phyloP scores from a whole-genome alignment of 92 coral and sea anemone genomes.

The Zoanthus sociatus region DNA sequence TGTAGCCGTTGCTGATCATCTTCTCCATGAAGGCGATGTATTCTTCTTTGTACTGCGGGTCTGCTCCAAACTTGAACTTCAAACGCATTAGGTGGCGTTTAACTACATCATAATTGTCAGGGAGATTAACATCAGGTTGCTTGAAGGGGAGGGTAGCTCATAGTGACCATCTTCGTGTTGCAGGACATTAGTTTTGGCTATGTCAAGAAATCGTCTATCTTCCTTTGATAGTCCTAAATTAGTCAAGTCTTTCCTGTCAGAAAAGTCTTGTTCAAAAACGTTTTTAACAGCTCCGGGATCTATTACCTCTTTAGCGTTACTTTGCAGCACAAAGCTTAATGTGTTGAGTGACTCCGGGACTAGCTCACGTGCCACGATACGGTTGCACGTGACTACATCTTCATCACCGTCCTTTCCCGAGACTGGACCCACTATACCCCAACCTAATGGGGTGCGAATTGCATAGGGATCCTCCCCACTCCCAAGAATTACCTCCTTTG shows the following conservation, averaged over 20 bases:
- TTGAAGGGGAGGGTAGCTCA: constrained; percentile 42
- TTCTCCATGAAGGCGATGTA: constrained; percentile 43
- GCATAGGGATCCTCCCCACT: constrained; percentile 34
- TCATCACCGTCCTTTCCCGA: background rate
- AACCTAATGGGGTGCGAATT: constrained; percentile 25
- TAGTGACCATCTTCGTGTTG: constrained; percentile 32
- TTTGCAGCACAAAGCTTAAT: background rate
- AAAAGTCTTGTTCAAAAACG: constrained; percentile 14
- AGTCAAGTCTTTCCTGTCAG: constrained; percentile 1
- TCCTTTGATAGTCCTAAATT: constrained; percentile 14
- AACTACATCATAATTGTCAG: constrained; percentile 10
- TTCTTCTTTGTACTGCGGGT: constrained; percentile 17
- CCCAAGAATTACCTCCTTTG: constrained; percentile 35
- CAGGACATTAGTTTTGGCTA: background rate
- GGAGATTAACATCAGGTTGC: constrained; percentile 25
- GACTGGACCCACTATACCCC: constrained; percentile 42
- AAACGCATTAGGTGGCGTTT: background rate
- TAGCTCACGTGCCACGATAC: constrained; percentile 12
- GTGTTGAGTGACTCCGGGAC: background rate
- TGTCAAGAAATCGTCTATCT: constrained; percentile 29
- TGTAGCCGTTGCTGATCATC: constrained; percentile 34
- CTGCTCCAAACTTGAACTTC: constrained; percentile 23
- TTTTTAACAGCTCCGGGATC: constrained; percentile 11
- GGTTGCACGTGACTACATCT: background rate
- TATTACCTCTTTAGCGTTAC: constrained; percentile 7